phyloP scores from a whole-genome alignment of 37 sponge, comb jelly and placozoan genomes.

The Diacarnus erythraeanus region DNA sequence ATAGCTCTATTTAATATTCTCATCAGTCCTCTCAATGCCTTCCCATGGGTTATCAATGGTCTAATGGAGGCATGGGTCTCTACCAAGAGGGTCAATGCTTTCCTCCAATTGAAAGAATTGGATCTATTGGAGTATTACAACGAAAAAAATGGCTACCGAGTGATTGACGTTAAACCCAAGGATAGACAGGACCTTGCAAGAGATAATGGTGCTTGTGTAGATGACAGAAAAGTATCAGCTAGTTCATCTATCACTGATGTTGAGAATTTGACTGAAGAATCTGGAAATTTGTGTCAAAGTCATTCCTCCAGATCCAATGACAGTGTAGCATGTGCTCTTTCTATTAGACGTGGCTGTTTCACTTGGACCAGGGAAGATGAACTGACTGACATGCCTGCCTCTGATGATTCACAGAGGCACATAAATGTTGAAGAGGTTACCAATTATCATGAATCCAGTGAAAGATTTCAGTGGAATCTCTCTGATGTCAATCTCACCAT shows the following conservation, averaged over 20 bases:
- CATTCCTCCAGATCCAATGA: no score
- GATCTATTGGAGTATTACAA: constrained; percentile 56
- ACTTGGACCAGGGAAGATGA: constrained; percentile 41
- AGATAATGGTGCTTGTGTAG: background rate
- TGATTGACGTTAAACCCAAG: background rate
- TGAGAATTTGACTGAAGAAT: background rate
- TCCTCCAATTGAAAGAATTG: constrained; percentile 71
- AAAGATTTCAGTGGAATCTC: constrained; percentile 15
- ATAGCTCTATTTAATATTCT: constrained; percentile 92
- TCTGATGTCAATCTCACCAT: constrained; percentile 35
- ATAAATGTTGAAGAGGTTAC: background rate
- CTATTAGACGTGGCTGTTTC: constrained; percentile 56
- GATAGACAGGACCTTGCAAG: background rate
- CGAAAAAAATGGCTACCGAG: background rate
- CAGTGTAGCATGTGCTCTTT: background rate
- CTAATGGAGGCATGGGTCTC: constrained; percentile 97
- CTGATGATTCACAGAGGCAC: background rate
- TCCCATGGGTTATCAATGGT: constrained; percentile 98
- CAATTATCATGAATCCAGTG: background rate
- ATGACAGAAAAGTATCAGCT: background rate
- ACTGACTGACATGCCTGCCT: background rate
- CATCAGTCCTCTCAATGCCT: constrained; percentile 94
- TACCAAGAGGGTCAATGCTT: constrained; percentile 77
- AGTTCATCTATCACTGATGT: background rate
- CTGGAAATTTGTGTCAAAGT: background rate